Base-by-base conservation (phyloP, 1,140 invertebrate species). In the Bombus breviceps region DNA sequence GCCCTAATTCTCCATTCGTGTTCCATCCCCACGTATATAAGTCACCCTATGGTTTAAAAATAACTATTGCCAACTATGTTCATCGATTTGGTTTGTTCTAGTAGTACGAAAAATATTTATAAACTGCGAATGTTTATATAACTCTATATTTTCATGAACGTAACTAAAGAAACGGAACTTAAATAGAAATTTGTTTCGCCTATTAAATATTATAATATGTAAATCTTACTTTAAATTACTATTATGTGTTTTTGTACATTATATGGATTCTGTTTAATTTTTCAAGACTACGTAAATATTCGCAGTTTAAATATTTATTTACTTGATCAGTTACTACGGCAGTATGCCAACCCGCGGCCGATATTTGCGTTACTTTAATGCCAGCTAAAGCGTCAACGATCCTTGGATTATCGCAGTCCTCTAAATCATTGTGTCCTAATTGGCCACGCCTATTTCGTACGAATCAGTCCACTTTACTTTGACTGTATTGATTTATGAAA, bases 11-110 rank as follows among this genome's bases (percentile, higher is more conserved):
- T 0, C 98, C 98, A 93, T 96, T 96, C 87, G 97, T 97, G 95
- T 99, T 99, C 97, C 97, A 98, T n/a, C 98, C 98, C 98, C 98
- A 99, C 1, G 96, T 96, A 93, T 98, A 99, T 0, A 98, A 89
- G 94, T 98, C 98, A 18, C 97, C 97, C 95, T 96, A 5, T 37
- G 80, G 57, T 73, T 62, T 64, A 32, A 82, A 75, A 85, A 80
- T 25, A 10, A 32, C 13, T 28, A 10, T 41, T 80, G 10, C 41
- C 8, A 88, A 69, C 34, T 39, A 41, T 43, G 12, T 15, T 4
- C 13, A 8, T 62, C 76, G 25, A 22, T 25, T 13, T 6, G 12
- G 34, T 10, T 9, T n/a, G 3, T n/a, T 76, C 69, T 22, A 62
- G 1, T 62, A 62, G 59, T n/a, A n/a, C 12, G 59, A n/a, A n/a